A percentile compares a stretch with the other conserved stretches of the same genome.
These are phyloP conservation scores for Nettapus auritus DNA, from an alignment of 2,113 vertebrate genomes.

Conservation along the genomic window DNA sequence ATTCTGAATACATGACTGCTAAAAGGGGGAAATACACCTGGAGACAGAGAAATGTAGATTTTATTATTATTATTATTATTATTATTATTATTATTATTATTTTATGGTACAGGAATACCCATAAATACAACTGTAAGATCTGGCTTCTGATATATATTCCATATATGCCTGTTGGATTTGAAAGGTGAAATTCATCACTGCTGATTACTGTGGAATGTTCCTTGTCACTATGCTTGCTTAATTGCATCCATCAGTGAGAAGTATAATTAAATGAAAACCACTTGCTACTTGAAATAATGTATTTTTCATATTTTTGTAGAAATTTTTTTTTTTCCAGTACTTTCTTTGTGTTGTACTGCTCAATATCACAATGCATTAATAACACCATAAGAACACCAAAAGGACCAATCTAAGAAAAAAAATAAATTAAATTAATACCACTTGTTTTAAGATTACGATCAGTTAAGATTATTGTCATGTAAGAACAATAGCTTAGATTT, in stretches of 20 bases:
- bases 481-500: neutral
- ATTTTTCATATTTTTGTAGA: slow-evolving; percentile 7
- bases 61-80: no score
- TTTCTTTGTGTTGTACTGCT: neutral
- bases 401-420: neutral
- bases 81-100: no score
- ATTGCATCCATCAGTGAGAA: slow-evolving; percentile 15
- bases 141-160: neutral
- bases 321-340: neutral
- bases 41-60: neutral
- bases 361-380: neutral
- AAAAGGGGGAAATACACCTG: neutral
- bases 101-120: neutral
- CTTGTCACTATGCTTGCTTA: neutral
- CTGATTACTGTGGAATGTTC: neutral
- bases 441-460: neutral
- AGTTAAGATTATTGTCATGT: neutral
- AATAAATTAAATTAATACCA: neutral
- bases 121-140: neutral
- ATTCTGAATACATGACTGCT: neutral
- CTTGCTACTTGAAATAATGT: neutral
- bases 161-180: neutral
- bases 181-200: slow-evolving; percentile 10
- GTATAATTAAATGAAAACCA: neutral
- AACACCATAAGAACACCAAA: neutral